Evolutionary conservation across 2,113 vertebrate genomes (phyloP).

Genomic region (Nothocercus nigrocapillus): DNA sequence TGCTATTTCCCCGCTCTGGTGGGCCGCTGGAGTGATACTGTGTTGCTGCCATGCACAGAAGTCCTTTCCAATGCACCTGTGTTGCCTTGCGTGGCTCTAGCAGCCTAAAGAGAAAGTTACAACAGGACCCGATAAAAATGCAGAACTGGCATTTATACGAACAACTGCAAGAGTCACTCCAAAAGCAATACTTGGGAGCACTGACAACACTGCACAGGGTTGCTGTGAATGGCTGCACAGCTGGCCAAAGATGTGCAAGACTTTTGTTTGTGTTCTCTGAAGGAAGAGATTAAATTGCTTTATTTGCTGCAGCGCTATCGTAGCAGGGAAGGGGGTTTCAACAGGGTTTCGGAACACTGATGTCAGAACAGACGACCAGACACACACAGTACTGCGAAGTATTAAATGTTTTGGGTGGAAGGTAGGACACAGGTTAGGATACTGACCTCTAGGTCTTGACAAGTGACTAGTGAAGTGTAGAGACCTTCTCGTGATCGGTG

Average conservation of each 20-base stretch:
- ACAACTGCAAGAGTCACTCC: not conserved
- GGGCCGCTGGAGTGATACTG: not conserved
- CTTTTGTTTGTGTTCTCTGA: not conserved
- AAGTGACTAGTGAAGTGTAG: rapidly evolving
- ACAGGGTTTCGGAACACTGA: not conserved
- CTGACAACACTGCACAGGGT: not conserved
- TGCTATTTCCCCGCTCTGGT: not conserved
- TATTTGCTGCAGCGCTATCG: not conserved
- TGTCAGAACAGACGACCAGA: not conserved
- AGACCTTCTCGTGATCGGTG: not conserved
- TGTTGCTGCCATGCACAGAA: not conserved
- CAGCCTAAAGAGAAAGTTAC: not conserved
- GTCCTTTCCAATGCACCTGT: rapidly evolving
- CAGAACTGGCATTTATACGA: not conserved
- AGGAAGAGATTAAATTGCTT: not conserved
- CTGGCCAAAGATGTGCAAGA: not conserved
- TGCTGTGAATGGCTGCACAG: too few relatives aligned
- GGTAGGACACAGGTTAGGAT: not conserved
- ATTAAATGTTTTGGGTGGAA: not conserved
- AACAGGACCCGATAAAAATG: not conserved
- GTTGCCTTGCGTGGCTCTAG: not conserved
- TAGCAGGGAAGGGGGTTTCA: not conserved
- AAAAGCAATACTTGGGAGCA: not conserved
- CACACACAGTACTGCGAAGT: not conserved
- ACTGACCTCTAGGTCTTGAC: not conserved